These are phyloP conservation scores for Lucinisca nassula DNA, from an alignment of 2,888 invertebrate species.

Conservation along the genomic window DNA sequence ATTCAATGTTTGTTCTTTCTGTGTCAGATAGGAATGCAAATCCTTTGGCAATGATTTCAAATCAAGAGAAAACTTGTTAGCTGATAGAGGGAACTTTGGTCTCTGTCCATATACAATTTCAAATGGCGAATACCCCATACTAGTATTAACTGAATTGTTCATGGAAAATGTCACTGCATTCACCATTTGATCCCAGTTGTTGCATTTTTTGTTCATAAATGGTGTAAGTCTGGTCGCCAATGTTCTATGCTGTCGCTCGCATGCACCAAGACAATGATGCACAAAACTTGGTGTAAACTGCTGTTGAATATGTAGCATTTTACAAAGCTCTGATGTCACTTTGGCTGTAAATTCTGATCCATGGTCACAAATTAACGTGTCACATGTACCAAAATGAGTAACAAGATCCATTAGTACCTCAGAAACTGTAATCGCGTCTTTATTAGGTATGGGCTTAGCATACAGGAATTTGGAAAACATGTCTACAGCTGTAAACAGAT, in stretches of 20 bases:
- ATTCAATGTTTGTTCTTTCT: constrained; percentile 13
- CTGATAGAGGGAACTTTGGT: constrained; percentile 50
- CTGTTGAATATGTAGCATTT: constrained; percentile 47
- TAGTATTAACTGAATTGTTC: constrained; percentile 47
- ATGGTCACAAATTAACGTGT: constrained; percentile 54
- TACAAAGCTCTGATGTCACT: constrained; percentile 53
- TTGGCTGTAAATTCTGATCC: constrained; percentile 61
- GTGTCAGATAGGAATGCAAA: constrained; percentile 26
- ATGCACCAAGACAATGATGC: constrained; percentile 63
- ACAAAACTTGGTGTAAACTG: constrained; percentile 59
- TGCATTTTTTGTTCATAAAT: constrained; percentile 23
- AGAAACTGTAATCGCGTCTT: constrained; percentile 61
- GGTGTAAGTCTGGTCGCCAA: constrained; percentile 44
- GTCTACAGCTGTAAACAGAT: constrained; percentile 50
- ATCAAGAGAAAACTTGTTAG: constrained; percentile 20
- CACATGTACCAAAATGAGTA: constrained; percentile 60
- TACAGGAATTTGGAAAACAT: constrained; percentile 61
- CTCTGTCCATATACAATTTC: constrained; percentile 53
- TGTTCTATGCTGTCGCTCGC: constrained; percentile 55
- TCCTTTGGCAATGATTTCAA: constrained; percentile 34
- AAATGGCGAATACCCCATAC: constrained; percentile 45
- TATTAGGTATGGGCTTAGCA: constrained; percentile 41
- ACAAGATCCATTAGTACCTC: constrained; percentile 37
- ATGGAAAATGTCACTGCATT: constrained; percentile 49
- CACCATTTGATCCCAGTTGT: constrained; percentile 38